These are phyloP conservation scores for Salarias fasciatus DNA, from an alignment of 2,797 vertebrate species.

Conservation along the genomic window DNA sequence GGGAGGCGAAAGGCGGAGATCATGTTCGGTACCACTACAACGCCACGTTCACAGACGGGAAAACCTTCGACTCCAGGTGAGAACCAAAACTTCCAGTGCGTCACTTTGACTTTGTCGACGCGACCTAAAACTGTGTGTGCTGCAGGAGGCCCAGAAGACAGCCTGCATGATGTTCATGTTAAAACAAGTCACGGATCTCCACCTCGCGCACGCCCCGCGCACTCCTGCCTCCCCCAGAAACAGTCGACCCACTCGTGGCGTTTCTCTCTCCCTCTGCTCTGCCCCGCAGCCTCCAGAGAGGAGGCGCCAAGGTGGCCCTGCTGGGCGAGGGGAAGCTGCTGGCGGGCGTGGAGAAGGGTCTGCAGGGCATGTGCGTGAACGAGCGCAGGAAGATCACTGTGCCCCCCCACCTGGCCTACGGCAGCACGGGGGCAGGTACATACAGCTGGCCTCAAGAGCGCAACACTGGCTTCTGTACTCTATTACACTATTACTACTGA, in stretches of 20 bases:
- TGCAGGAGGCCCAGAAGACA: no score
- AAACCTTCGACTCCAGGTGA: conserved; percentile 94
- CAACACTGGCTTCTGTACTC: no score
- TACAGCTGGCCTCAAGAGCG: no score
- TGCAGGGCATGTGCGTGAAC: conserved; percentile 96
- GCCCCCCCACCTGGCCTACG: conserved; percentile 92
- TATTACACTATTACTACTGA: no score
- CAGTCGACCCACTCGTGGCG: no score
- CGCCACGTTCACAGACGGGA: conserved; percentile 90
- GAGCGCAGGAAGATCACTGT: conserved; percentile 91
- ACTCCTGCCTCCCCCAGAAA: no score
- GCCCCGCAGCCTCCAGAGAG: conserved; percentile 85
- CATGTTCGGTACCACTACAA: conserved; percentile 96
- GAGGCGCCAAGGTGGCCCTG: conserved; percentile 86
- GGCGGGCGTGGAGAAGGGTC: conserved; percentile 92
- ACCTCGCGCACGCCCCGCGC: no score
- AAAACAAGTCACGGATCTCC: no score
- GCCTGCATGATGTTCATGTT: no score
- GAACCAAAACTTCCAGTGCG: no score
- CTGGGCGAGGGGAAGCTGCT: conserved; percentile 92
- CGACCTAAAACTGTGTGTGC: no score
- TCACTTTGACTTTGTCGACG: neutral
- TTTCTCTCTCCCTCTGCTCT: neutral
- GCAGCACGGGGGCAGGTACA: conserved; percentile 92
- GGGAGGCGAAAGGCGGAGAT: conserved; percentile 90